Base-by-base conservation (phyloP, 2,113 vertebrate species). In the Anolis carolinensis region DNA sequence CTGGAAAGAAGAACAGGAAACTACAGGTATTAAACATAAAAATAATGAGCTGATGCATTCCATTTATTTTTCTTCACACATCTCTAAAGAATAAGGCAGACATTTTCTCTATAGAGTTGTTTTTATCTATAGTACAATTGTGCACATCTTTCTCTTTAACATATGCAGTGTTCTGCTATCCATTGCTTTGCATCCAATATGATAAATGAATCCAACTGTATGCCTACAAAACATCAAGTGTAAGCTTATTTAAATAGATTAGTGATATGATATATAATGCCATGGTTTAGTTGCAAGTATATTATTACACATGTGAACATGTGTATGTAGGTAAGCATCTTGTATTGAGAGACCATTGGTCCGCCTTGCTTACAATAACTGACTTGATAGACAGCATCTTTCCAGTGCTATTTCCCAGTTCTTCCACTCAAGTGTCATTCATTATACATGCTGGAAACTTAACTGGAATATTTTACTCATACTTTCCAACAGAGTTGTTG, bases 131-230 rank as follows among this genome's bases (percentile, higher is more conserved):
- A 32, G n/a, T 52, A 91, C 78, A 87, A 1, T 36, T 84, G 44
- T 74, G 63, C 21, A 50, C 81, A 50, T 1, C 55, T 23, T 27
- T 73, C 84, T 86, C 88, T 34, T 82, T 74, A 87, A 82, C 7
- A 52, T 78, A 0, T 85, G 4, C 71, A 62, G 75, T 2, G 30
- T 6, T 65, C 82, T 30, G 67, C 88, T 89, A 89, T 86, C 30
- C 4, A 86, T 86, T 52, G 25, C 27, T 91, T 92, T 87, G 36
- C 32, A 70, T 25, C 55, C 1, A 27, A 85, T 84, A 73, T 78
- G 84, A 70, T 85, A 59, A 81, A 89, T 82, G 82, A 80, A 89
- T 89, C 73, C n/a, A 82, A 89, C 72, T 71, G 20, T 50, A 65
- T 79, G 79, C 82, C 65, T 85, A 81, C 2, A 82, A 39, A 39